phyloP scores from a whole-genome alignment of 2,797 vertebrate genomes.

The Acropternis orthonyx region DNA sequence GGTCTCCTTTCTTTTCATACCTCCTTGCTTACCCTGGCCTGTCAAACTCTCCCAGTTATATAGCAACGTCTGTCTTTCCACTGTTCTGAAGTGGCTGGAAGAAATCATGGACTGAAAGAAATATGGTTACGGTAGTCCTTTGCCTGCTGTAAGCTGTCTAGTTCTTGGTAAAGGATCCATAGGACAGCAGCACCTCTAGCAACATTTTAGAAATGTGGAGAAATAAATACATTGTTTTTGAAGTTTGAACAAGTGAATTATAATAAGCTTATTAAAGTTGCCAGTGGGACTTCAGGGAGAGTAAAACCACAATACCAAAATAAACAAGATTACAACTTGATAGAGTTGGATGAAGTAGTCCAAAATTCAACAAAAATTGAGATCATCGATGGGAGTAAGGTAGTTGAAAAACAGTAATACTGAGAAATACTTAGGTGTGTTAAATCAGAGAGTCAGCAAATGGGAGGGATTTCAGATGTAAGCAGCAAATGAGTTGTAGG shows the following conservation, averaged over 20 bases:
- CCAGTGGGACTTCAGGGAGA: not conserved
- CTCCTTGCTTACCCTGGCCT: not conserved
- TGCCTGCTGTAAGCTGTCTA: not conserved
- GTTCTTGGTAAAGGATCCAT: not conserved
- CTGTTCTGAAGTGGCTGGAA: not conserved
- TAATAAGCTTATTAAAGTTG: not conserved
- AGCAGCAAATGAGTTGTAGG: slow-evolving; percentile 6
- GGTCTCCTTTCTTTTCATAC: not conserved
- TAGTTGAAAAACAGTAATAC: not conserved
- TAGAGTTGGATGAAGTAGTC: not conserved
- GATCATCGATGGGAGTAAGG: slow-evolving; percentile 13
- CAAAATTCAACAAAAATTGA: not conserved
- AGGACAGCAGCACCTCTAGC: not conserved
- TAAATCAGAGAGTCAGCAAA: not conserved
- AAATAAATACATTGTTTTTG: not conserved
- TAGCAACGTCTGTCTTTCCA: not conserved
- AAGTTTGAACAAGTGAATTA: not conserved
- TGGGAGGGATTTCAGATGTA: slow-evolving; percentile 26
- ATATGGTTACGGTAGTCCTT: not conserved
- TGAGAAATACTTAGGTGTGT: slow-evolving; percentile 17
- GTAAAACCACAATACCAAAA: not conserved
- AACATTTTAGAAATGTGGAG: not conserved
- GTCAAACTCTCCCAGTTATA: not conserved
- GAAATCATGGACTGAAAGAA: not conserved
- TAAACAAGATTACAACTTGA: not conserved